phyloP scores from a whole-genome alignment of 2,888 invertebrate species.

The Biston betularia region DNA sequence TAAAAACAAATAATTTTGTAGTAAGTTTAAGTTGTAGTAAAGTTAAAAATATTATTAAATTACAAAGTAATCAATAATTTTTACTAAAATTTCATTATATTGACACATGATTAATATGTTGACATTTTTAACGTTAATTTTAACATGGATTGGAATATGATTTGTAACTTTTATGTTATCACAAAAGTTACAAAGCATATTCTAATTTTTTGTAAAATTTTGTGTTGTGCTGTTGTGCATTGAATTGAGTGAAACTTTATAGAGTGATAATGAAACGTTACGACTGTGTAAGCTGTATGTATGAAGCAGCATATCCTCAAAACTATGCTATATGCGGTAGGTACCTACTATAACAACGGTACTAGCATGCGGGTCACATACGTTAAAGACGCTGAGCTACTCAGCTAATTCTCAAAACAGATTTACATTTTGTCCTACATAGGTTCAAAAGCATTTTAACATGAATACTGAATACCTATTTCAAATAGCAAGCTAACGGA shows the following conservation, averaged over 20 bases:
- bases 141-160: too few species aligned
- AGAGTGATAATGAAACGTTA: conserved; percentile 30
- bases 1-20: too few species aligned
- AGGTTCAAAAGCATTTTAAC: conserved; percentile 15
- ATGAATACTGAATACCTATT: not conserved
- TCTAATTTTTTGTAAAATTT: too few species aligned
- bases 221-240: too few species aligned
- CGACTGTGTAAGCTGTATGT: conserved; percentile 30
- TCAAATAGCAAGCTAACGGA: not conserved
- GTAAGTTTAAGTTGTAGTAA: too few species aligned
- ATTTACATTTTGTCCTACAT: conserved; percentile 62
- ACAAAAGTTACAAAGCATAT: too few species aligned
- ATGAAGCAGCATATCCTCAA: conserved; percentile 32
- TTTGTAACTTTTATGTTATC: too few species aligned
- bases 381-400: conserved; percentile 18
- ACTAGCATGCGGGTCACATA: conserved; percentile 41
- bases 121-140: too few species aligned
- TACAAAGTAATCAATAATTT: too few species aligned
- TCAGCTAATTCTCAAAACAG: conserved; percentile 54
- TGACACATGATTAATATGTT: too few species aligned
- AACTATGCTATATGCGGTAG: conserved; percentile 5
- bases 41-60: too few species aligned
- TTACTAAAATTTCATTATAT: too few species aligned
- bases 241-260: conserved; percentile 15
- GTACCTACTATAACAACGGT: conserved; percentile 53